Conservation (phyloP, 2,888 invertebrate genomes). For the Amorpha juglandis region DNA sequence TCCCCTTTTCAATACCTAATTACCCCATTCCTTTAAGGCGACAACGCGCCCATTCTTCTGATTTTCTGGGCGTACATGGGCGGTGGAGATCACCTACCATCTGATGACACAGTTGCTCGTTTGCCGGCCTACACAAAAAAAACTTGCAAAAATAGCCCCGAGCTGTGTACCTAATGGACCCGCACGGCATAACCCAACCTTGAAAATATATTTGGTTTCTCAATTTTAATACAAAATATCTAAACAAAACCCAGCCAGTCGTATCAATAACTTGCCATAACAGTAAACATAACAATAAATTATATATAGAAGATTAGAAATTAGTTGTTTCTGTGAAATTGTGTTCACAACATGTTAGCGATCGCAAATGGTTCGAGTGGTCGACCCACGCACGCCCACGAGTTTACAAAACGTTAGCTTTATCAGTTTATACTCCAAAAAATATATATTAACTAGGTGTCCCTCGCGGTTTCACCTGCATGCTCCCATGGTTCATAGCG, state of each 20-base stretch:
- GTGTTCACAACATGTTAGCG: background rate
- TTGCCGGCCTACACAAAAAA: too few relatives aligned
- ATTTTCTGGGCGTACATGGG: too few relatives aligned
- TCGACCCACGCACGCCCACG: constrained; percentile 10
- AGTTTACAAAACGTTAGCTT: background rate
- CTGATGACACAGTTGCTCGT: too few relatives aligned
- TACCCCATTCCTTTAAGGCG: too few relatives aligned
- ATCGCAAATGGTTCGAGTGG: background rate
- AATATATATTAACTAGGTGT: too few relatives aligned
- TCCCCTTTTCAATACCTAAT: too few relatives aligned
- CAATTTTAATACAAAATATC: background rate
- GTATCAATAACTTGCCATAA: background rate
- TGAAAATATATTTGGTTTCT: background rate
- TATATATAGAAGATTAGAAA: background rate
- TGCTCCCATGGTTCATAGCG: too few relatives aligned
- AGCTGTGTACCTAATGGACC: too few relatives aligned
- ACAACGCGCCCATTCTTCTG: too few relatives aligned
- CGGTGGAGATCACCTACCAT: too few relatives aligned
- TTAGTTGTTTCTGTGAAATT: constrained; percentile 1
- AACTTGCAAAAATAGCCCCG: too few relatives aligned
- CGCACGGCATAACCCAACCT: background rate
- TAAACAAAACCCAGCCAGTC: background rate
- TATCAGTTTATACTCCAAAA: background rate
- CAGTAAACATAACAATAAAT: background rate
- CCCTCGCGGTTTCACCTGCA: too few relatives aligned